Evolutionary conservation across 2,888 invertebrate species (phyloP).

Genomic region (Pheosia tremula): DNA sequence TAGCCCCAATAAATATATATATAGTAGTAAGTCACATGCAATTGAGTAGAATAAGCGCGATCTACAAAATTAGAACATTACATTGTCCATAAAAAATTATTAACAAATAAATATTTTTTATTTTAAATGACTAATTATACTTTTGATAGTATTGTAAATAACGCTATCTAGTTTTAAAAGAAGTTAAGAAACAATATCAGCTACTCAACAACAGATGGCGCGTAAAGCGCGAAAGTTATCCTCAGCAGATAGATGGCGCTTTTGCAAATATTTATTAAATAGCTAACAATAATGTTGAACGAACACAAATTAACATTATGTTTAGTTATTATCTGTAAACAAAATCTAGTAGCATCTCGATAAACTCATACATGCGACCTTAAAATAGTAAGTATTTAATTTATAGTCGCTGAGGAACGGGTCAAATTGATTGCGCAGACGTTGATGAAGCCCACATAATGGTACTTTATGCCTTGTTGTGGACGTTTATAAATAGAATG

Average conservation of each 20-base stretch:
- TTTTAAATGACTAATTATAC: too few relatives aligned
- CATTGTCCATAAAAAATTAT: too few relatives aligned
- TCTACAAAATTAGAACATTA: too few relatives aligned
- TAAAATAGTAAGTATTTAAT: constrained; percentile 11
- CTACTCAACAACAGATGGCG: constrained; percentile 68
- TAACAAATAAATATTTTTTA: too few relatives aligned
- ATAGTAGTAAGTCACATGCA: too few relatives aligned
- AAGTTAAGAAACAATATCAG: neutral
- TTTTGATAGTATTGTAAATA: neutral
- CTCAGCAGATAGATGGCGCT: constrained; percentile 34
- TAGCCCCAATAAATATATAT: too few relatives aligned
- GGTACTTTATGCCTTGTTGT: constrained; percentile 53
- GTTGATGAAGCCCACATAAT: constrained; percentile 52
- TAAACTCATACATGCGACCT: constrained; percentile 1
- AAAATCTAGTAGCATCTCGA: constrained; percentile 9
- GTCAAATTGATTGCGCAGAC: constrained; percentile 78
- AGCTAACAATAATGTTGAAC: neutral
- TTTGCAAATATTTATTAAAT: neutral
- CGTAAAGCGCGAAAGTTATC: constrained; percentile 5
- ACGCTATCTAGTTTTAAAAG: constrained; percentile 33
- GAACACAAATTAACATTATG: neutral
- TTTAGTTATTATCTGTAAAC: neutral
- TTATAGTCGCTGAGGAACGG: constrained; percentile 52
- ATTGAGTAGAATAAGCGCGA: too few relatives aligned
- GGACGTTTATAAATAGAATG: constrained; percentile 72